A percentile compares a stretch with the other conserved stretches of the same genome.
Conservation (phyloP, 2,888 invertebrate species). For the Tetrapedia diversipes region DNA sequence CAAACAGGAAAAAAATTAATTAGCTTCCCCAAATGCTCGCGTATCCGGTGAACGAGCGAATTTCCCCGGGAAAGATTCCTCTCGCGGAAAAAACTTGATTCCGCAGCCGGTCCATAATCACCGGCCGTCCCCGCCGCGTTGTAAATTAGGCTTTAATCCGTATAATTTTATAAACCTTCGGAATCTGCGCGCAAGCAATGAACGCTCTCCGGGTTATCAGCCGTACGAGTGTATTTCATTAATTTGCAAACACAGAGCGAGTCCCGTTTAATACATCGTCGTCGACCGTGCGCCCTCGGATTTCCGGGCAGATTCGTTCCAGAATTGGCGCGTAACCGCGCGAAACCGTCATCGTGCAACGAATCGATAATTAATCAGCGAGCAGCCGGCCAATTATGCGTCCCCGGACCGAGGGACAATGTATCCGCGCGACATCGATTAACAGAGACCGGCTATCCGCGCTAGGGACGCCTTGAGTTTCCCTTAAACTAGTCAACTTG, state of each 20-base stretch:
- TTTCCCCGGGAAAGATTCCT: not conserved
- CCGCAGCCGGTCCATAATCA: not conserved
- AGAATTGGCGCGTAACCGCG: conserved; percentile 7
- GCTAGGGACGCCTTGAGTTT: too few species aligned
- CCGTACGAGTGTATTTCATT: conserved; percentile 9
- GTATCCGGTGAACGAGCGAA: not conserved
- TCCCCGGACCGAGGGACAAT: not conserved
- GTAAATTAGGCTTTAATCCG: conserved; percentile 1
- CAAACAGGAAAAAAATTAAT: too few species aligned
- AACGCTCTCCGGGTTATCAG: conserved; percentile 8
- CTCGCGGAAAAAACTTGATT: not conserved
- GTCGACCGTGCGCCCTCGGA: not conserved
- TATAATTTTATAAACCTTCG: conserved; percentile 5
- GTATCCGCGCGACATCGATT: not conserved
- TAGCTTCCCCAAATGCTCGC: too few species aligned
- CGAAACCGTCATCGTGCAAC: conserved; percentile 15
- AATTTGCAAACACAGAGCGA: conserved; percentile 18
- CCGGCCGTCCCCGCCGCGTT: not conserved
- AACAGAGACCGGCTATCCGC: not conserved
- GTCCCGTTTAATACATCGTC: conserved; percentile 9
- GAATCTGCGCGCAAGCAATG: not conserved
- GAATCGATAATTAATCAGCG: conserved; percentile 38
- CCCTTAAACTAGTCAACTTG: too few species aligned
- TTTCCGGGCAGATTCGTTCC: not conserved
- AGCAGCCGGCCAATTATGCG: conserved; percentile 19